These are phyloP conservation scores for Sinocyclocheilus anophthalmus DNA, from an alignment of 2,113 vertebrate species.

Conservation along the genomic window DNA sequence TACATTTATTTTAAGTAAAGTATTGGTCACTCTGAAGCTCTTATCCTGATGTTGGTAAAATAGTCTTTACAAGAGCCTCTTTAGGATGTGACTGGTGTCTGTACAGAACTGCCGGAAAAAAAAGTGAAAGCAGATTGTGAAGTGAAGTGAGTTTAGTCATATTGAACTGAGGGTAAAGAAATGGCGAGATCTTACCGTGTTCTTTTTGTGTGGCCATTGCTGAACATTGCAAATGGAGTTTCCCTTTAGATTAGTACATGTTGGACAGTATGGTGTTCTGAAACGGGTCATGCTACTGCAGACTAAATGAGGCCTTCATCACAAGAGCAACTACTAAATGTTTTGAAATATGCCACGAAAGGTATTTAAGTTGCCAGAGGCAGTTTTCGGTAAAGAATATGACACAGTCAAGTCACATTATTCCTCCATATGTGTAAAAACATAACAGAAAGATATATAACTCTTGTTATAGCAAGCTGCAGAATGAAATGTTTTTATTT, in stretches of 20 bases:
- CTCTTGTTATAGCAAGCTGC: not conserved
- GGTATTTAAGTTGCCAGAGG: not conserved
- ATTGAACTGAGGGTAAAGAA: not conserved
- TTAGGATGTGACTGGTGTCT: not conserved
- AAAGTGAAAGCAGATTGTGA: not conserved
- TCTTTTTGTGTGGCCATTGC: not conserved
- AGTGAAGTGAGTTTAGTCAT: not conserved
- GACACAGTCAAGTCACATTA: not conserved
- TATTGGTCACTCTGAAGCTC: not conserved
- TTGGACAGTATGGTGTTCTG: not conserved
- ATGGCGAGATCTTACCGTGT: not conserved
- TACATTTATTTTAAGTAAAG: not conserved
- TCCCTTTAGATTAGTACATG: not conserved
- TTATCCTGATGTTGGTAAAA: not conserved
- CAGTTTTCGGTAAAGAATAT: not conserved
- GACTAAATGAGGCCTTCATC: not conserved
- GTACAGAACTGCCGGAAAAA: not conserved
- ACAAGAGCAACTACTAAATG: too few species aligned
- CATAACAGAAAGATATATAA: not conserved
- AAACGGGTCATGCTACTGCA: not conserved
- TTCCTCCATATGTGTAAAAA: not conserved
- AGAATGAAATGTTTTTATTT: not conserved
- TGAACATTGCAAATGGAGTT: constrained; percentile 5
- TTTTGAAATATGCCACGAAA: not conserved
- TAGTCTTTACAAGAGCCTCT: not conserved